Percentiles rank a stretch among this genome's conserved stretches.
Conservation (phyloP, 2,113 vertebrate genomes). For the Probosciger aterrimus region DNA sequence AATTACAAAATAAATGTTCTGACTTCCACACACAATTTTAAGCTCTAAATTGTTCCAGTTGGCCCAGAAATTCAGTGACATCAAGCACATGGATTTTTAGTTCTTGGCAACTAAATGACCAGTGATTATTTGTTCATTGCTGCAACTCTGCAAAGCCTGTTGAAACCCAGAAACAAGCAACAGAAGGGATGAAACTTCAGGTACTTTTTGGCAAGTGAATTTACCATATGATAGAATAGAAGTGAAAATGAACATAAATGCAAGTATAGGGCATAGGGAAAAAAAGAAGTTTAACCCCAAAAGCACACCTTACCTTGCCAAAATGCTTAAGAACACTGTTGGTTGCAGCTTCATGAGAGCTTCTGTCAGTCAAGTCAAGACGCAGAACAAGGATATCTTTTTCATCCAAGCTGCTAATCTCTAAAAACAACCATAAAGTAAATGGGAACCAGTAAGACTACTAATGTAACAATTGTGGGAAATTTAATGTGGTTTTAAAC, state of each 20-base stretch:
- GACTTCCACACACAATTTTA: background rate
- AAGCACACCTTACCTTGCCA: constrained; percentile 78
- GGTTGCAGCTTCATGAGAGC: constrained; percentile 82
- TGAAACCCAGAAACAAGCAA: background rate
- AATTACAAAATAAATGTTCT: background rate
- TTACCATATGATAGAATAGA: background rate
- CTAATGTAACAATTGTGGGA: background rate
- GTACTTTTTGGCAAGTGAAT: background rate
- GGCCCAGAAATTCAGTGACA: background rate
- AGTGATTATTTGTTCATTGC: background rate
- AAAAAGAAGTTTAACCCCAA: background rate
- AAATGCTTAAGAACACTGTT: constrained; percentile 84
- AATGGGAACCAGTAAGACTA: background rate
- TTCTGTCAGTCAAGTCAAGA: constrained; percentile 85
- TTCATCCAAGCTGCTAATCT: constrained; percentile 77
- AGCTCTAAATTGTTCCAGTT: background rate
- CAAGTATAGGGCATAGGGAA: background rate
- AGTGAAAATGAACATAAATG: background rate
- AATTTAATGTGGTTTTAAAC: background rate
- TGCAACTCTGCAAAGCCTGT: background rate
- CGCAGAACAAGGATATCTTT: constrained; percentile 88
- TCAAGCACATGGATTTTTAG: background rate
- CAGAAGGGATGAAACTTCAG: background rate
- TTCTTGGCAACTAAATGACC: background rate
- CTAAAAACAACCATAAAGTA: constrained; percentile 63